Evolutionary conservation across 2,888 invertebrate genomes (phyloP), one percentile per base, ranked within the genome.

Genomic region (Steromphala cineraria): DNA sequence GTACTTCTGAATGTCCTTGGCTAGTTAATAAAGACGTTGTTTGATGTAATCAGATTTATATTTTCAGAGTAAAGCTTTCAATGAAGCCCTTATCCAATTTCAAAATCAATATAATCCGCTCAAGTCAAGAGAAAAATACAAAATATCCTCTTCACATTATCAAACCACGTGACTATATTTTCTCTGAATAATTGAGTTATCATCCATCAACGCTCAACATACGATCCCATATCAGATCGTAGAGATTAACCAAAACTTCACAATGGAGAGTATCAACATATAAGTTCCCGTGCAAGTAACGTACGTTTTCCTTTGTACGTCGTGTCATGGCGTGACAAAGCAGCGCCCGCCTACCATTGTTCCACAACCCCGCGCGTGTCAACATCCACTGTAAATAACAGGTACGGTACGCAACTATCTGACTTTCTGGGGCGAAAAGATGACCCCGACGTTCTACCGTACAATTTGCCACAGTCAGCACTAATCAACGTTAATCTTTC

Each of bases 181-280:
- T 62, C 62, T 7, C 36, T 31, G n/a, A 71, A 71, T 71, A 71
- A 71, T 71, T 71, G 71, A 71, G 71, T 71, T 71, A 71, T 71
- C 71, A 71, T 8, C 31, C 19, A 71, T 71, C 71, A 36, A 71
- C 3, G n/a, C 19, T 19, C 31, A 19, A 71, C 36, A 28, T 71
- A 71, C 28, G 28, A n/a, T 71, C 31, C 36, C 36, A 71, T 36
- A 40, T 40, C 19, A 36, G 71, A 71, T 71, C 31, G 28, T 40
- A 19, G n/a, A 71, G 71, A 71, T 71, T 71, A 71, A 71, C 71
- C 28, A 40, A 71, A 36, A 40, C 40, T 4, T 36, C 40, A 71
- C 40, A 71, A 71, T 71, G 28, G 40, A 71, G 17, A 19, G 19
- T 71, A 71, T 71, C 31, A 71, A 36, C 28, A 71, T 71, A 71